A percentile compares a stretch with the other conserved stretches of the same genome.
Conservation (phyloP, 2,888 invertebrate genomes). For the Aspidiotus rigidus region DNA sequence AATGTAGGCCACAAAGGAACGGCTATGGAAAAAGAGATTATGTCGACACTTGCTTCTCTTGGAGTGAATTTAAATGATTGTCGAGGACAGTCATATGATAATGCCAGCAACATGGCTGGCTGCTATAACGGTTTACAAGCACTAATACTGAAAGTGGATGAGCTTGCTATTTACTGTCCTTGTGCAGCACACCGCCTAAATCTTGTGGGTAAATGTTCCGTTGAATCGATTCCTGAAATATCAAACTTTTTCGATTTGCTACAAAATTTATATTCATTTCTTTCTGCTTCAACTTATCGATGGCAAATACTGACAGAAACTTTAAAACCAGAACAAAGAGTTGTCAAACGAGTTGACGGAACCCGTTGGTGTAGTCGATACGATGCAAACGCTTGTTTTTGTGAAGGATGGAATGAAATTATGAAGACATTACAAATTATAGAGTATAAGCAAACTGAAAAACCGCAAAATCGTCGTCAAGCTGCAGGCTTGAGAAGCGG, state of each 20-base stretch:
- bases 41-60: constrained; percentile 29
- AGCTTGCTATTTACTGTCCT: background rate
- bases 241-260: constrained; percentile 18
- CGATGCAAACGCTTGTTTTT: constrained; percentile 19
- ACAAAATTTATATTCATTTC: constrained; percentile 14
- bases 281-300: constrained; percentile 16
- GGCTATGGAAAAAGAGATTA: too few relatives aligned
- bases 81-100: constrained; percentile 40
- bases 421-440: constrained; percentile 16
- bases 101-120: constrained; percentile 41
- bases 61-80: constrained; percentile 37
- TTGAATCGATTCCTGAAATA: constrained; percentile 16
- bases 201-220: constrained; percentile 8
- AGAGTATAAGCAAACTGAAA: constrained; percentile 20
- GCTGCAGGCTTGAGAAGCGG: constrained; percentile 21
- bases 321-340: constrained; percentile 17
- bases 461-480: constrained; percentile 21
- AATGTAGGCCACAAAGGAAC: constrained; percentile 40
- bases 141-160: constrained; percentile 35
- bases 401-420: constrained; percentile 17
- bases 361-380: constrained; percentile 25
- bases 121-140: constrained; percentile 39
- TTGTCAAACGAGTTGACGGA: constrained; percentile 19
- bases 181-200: background rate
- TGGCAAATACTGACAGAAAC: constrained; percentile 18